Conservation (phyloP, 2,113 vertebrate genomes). For the Gobio gobio region DNA sequence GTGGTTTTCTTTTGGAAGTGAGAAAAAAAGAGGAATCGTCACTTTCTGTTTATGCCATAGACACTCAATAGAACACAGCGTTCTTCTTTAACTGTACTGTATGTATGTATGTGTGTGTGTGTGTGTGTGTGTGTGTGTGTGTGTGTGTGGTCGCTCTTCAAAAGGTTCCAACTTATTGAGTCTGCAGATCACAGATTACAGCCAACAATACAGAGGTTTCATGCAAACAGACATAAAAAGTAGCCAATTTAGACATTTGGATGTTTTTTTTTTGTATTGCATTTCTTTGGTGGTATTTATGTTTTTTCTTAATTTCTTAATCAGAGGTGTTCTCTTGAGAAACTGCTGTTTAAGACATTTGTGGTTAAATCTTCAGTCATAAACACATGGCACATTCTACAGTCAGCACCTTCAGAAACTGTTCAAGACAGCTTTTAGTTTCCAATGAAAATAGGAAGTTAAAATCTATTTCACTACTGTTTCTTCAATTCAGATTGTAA, state of each 20-base stretch:
- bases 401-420: slow-evolving; percentile 27
- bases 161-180: slow-evolving; percentile 19
- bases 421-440: slow-evolving; percentile 3
- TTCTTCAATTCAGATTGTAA: not conserved
- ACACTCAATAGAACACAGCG: slow-evolving; percentile 1
- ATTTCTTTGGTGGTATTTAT: not conserved
- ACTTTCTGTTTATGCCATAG: slow-evolving; percentile 29
- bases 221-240: not conserved
- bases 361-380: slow-evolving; percentile 29
- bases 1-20: slow-evolving; percentile 34
- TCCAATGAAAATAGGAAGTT: slow-evolving; percentile 5
- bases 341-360: slow-evolving; percentile 23
- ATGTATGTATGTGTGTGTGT: not conserved
- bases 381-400: slow-evolving; percentile 18
- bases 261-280: not conserved
- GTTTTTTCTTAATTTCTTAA: slow-evolving; percentile 12
- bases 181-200: slow-evolving; percentile 18
- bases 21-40: slow-evolving; percentile 32
- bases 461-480: not conserved
- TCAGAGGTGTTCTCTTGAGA: slow-evolving; percentile 18
- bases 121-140: not conserved
- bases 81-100: slow-evolving; percentile 6
- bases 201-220: slow-evolving; percentile 2
- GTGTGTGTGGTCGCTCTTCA: slow-evolving; percentile 9
- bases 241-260: not conserved